Evolutionary conservation across 1,140 invertebrate species (phyloP).

Genomic region (Ptiloglossa arizonensis): DNA sequence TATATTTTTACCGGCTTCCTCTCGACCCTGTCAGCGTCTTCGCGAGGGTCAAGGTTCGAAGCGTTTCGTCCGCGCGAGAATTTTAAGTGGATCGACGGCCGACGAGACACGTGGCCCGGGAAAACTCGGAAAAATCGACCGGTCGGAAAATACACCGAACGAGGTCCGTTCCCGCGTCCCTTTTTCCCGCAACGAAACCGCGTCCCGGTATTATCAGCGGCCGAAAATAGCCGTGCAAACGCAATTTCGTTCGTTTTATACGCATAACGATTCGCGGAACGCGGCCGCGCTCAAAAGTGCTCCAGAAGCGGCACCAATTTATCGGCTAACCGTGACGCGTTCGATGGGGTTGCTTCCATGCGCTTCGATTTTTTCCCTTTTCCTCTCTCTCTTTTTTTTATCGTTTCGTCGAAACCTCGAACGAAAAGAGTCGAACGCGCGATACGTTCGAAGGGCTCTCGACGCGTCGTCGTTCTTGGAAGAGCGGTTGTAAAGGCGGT

Average conservation of each 20-base stretch:
- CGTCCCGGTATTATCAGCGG: conserved; percentile 45
- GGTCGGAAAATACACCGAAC: background rate
- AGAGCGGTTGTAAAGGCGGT: background rate
- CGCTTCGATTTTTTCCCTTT: conserved; percentile 3
- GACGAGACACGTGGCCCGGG: background rate
- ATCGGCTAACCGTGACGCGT: conserved; percentile 48
- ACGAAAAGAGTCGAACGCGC: conserved; percentile 29
- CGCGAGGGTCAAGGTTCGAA: conserved; percentile 8
- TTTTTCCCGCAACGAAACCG: conserved; percentile 19
- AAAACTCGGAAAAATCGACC: conserved; percentile 12
- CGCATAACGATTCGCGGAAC: conserved; percentile 28
- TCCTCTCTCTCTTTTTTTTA: background rate
- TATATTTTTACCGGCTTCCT: background rate
- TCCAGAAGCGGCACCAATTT: conserved; percentile 47
- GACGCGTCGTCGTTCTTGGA: conserved; percentile 15
- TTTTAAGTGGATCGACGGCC: background rate
- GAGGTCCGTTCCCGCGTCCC: background rate
- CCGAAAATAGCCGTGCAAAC: conserved; percentile 48
- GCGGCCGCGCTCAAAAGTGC: conserved; percentile 13
- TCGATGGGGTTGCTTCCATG: conserved; percentile 18
- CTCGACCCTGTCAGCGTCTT: background rate
- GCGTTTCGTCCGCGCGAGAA: background rate
- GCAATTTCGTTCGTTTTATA: conserved; percentile 34
- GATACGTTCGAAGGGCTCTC: conserved; percentile 31
- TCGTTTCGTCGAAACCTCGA: background rate